phyloP scores from a whole-genome alignment of 1,140 invertebrate genomes.

The Dinoponera quadriceps region DNA sequence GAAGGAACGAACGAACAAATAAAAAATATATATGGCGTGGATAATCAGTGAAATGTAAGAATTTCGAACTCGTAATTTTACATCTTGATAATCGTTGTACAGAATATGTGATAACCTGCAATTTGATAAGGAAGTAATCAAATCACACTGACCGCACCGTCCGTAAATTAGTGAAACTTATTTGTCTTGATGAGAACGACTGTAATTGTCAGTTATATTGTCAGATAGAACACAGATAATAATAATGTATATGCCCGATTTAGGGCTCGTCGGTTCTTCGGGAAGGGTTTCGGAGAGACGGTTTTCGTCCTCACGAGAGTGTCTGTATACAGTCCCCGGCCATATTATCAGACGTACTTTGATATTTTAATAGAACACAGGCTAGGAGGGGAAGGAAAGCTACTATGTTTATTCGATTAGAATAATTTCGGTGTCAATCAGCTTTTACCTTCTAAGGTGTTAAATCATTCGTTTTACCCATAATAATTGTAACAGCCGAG shows the following conservation, averaged over 20 bases:
- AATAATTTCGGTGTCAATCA: too few species aligned
- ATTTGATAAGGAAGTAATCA: slow-evolving; percentile 35
- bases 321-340: too few species aligned
- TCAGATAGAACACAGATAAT: slow-evolving; percentile 7
- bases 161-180: slow-evolving; percentile 47
- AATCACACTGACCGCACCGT: slow-evolving; percentile 59
- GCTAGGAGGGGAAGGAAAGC: too few species aligned
- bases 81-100: slow-evolving; percentile 49
- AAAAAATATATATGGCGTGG: slow-evolving; percentile 49
- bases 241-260: slow-evolving; percentile 12
- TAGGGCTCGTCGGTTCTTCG: not conserved
- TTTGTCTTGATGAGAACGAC: slow-evolving; percentile 14
- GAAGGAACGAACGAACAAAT: not conserved
- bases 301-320: not conserved
- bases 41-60: slow-evolving; percentile 50
- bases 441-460: too few species aligned
- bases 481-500: too few species aligned
- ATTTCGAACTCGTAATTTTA: slow-evolving; percentile 60
- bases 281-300: not conserved
- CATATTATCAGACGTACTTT: too few species aligned
- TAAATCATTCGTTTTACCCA: too few species aligned
- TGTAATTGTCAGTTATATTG: not conserved
- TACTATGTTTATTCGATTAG: too few species aligned
- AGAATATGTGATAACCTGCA: slow-evolving; percentile 36
- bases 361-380: too few species aligned